Percentiles rank a stretch among this genome's conserved stretches.
Conservation (phyloP, 2,797 vertebrate species). For the Helicolenus hilgendorfi region DNA sequence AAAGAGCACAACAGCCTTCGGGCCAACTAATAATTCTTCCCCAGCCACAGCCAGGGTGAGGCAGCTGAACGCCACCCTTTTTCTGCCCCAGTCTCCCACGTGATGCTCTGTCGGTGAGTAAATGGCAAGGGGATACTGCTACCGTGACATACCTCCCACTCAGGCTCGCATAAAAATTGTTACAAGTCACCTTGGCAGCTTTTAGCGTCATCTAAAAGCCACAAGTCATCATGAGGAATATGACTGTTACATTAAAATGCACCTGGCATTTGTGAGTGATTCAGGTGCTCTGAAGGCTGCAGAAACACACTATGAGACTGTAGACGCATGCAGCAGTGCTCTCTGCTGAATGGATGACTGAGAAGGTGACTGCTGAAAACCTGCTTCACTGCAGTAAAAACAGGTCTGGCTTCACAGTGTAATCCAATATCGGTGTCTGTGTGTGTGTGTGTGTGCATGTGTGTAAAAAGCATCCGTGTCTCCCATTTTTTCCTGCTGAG, state of each 20-base stretch:
- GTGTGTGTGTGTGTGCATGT: constrained; percentile 5
- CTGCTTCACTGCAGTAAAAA: constrained; percentile 31
- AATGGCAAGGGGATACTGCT: constrained; percentile 48
- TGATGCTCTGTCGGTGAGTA: constrained; percentile 47
- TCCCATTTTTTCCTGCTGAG: constrained; percentile 32
- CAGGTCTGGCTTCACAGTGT: constrained; percentile 39
- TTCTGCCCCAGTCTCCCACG: constrained; percentile 49
- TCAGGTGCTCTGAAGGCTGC: constrained; percentile 20
- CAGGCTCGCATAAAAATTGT: constrained; percentile 56
- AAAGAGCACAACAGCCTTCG: constrained; percentile 61
- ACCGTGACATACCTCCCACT: constrained; percentile 54
- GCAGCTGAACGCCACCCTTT: constrained; percentile 48
- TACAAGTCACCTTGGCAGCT: constrained; percentile 56
- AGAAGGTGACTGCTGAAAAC: constrained; percentile 15
- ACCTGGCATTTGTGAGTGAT: constrained; percentile 57
- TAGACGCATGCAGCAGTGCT: not conserved
- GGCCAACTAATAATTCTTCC: constrained; percentile 64
- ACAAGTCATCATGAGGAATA: constrained; percentile 32
- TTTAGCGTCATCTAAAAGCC: constrained; percentile 63
- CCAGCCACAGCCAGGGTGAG: constrained; percentile 44
- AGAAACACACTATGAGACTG: not conserved
- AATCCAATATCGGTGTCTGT: constrained; percentile 34
- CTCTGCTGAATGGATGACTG: constrained; percentile 7
- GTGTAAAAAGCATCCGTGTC: constrained; percentile 18
- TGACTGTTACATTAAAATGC: constrained; percentile 29